phyloP scores from a whole-genome alignment of 2,888 invertebrate genomes.

The Smittia sp. region DNA sequence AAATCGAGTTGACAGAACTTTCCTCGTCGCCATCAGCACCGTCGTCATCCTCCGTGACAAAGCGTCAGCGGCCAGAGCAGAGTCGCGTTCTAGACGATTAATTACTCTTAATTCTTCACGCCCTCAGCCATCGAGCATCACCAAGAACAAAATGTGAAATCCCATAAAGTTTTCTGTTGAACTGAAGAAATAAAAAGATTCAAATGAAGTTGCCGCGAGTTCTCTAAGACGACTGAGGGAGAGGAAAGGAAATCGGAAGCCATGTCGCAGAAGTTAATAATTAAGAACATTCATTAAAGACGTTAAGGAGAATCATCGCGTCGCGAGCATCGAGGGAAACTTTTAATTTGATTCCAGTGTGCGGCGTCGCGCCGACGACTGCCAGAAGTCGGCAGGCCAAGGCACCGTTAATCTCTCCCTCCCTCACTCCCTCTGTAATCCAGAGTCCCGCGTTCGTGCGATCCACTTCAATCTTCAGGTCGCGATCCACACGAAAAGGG shows the following conservation, averaged over 20 bases:
- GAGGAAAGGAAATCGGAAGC: not conserved
- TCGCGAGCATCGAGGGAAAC: not conserved
- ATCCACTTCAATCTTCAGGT: not conserved
- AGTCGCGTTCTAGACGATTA: not conserved
- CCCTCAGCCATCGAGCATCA: not conserved
- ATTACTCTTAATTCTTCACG: not conserved
- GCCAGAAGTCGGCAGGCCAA: not conserved
- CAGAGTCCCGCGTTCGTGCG: not conserved
- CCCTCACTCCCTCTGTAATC: not conserved
- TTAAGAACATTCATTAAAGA: not conserved
- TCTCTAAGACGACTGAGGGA: too few species aligned
- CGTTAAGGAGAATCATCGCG: not conserved
- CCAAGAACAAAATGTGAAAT: not conserved
- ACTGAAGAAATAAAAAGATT: too few species aligned
- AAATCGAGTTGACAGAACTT: not conserved
- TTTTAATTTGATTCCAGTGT: constrained; percentile 12
- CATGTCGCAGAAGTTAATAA: constrained; percentile 9
- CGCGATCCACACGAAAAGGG: not conserved
- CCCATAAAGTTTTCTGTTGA: not conserved
- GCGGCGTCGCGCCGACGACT: not conserved
- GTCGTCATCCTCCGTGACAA: not conserved
- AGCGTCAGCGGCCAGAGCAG: not conserved
- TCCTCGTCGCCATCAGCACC: not conserved
- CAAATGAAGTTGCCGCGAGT: too few species aligned
- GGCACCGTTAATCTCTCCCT: not conserved